Evolutionary conservation across 2,797 vertebrate genomes (phyloP), one percentile per base, ranked within the genome.

Genomic region (Ispidina lecontei): DNA sequence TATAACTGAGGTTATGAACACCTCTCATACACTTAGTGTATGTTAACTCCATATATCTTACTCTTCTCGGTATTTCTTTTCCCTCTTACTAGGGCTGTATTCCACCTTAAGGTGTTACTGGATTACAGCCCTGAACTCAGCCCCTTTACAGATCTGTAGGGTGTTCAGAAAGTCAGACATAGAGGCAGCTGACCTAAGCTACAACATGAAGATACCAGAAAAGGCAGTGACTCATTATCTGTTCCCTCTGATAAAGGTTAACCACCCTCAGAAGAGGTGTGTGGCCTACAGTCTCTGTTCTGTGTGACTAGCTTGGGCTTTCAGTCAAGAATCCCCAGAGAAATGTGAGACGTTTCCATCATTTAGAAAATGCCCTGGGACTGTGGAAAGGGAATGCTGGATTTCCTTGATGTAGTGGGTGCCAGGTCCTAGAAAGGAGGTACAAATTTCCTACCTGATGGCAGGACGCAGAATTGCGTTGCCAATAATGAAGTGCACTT

Each of bases 401-500:
- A 22, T 73, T 55, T 77, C 31, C 59, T 39, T 33, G 5, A 35
- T 46, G 19, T 16, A 72, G 44, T 10, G 23, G 19, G 25, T 41
- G 35, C 6, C 19, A 63, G 22, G 23, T 55, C 47, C 68, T 51
- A 58, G 43, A 69, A 76, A 68, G 46, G 46, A 86, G 22, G 19
- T 47, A 46, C 13, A 41, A 3, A 26, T 68, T 55, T 83, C 96
- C 90, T 96, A 99, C 99, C 99, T 98, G 91, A 99, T 98, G 93
- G 98, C 97, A 20, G 97, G 98, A 70, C 98, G 98, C 93, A 98
- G 96, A 51, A 99, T 99, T 90, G 97, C 99, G 10, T 98, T 98
- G 93, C 98, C 97, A 65, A 98, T 98, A 10, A 99, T 98, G 91
- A 98, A 98, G 96, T 99, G 99, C 35, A 99, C 97, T 97, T 99